Base-by-base conservation (phyloP, 2,888 invertebrate genomes). In the Drosophila prostipennis region DNA sequence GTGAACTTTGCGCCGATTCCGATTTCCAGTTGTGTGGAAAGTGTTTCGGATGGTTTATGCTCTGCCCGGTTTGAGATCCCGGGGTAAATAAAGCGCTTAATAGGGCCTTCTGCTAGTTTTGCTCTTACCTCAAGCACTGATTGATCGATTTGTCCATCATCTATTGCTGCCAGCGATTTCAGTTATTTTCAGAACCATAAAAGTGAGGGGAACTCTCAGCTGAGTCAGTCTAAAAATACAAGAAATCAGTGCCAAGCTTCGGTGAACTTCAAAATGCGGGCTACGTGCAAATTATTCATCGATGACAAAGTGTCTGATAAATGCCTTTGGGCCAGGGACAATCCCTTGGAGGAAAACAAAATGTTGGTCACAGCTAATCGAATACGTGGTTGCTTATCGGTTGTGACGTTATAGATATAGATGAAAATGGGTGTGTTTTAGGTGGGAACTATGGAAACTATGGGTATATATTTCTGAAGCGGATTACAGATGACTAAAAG, bases 1-100 rank as follows among this genome's bases (percentile, higher is more conserved):
- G 72, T 85, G 82, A 85, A 82, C 85, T 83, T 82, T 82, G 74
- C 72, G 68, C 80, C 78, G 75, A 57, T 55, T 78, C 80, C 78
- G 75, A 57, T 55, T 78, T 76, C 51, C 58, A 60, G 67, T 64
- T 37, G 51, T 72, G 45, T 46, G 63, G 65, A 57, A 71, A 74
- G 78, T 78, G 57, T 69, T 70, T 80, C 74, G 64, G 74, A 39
- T 51, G 58, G 32, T 58, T 58, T 14, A 40, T 61, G 61, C 61
- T 46, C 58, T 39, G 29, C 19, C 19, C 23, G 32, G 10, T 78
- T 78, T 69, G 67, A 72, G 73, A 61, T 64, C 57, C 23, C 16
- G 29, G 61, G 42, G 53, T 78, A 69, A 79, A 77, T 72, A 77
- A 65, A 59, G 72, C 69, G 59, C 74, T 76, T 80, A 72, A 78